Conservation (phyloP, 1,140 invertebrate genomes). For the Saccostrea echinata region DNA sequence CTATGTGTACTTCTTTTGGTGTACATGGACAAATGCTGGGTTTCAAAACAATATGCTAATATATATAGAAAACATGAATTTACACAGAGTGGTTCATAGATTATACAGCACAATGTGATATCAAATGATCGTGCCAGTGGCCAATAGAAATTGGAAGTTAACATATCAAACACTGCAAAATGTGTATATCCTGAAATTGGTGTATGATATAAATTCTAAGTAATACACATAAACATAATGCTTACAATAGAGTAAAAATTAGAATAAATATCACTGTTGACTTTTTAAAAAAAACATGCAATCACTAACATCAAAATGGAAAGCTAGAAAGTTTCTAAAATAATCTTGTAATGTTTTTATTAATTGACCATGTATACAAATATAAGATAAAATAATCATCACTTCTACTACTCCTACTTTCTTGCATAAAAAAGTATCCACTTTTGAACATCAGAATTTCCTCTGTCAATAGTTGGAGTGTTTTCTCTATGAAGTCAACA, state of each 20-base stretch:
- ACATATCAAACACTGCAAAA: too few relatives aligned
- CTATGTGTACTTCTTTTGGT: too few relatives aligned
- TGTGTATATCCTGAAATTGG: too few relatives aligned
- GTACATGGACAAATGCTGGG: too few relatives aligned
- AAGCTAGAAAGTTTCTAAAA: neutral
- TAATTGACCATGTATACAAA: constrained; percentile 4
- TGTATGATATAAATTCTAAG: neutral
- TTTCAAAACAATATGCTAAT: too few relatives aligned
- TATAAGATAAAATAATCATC: constrained; percentile 30
- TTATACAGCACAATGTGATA: too few relatives aligned
- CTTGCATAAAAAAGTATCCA: constrained; percentile 40
- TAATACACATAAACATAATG: neutral
- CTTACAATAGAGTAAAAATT: neutral
- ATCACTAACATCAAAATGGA: neutral
- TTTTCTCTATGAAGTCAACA: constrained; percentile 73
- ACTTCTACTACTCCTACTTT: neutral
- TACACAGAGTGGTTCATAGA: too few relatives aligned
- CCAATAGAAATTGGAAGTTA: too few relatives aligned
- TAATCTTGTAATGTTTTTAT: neutral
- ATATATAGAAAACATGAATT: too few relatives aligned
- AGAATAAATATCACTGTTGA: neutral
- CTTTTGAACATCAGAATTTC: constrained; percentile 13
- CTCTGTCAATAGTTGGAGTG: neutral
- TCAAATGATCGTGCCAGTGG: too few relatives aligned
- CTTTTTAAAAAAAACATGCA: neutral